These are phyloP conservation scores for Sebastes diaconus DNA, from an alignment of 2,797 vertebrate genomes.

Conservation along the genomic window DNA sequence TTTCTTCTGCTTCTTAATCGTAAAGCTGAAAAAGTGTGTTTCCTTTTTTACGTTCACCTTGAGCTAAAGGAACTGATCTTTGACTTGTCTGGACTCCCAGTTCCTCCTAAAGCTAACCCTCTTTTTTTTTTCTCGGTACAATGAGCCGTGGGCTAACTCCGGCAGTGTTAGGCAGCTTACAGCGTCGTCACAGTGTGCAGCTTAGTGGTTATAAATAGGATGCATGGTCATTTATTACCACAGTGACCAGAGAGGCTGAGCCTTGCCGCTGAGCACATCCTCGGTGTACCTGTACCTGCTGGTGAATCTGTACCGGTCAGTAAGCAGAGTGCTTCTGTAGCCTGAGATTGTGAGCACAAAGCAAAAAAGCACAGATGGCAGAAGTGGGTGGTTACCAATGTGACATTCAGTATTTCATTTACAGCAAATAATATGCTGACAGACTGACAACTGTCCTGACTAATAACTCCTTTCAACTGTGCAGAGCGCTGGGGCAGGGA, in stretches of 20 bases:
- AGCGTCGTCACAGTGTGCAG: slow-evolving; percentile 63
- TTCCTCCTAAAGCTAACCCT: not conserved
- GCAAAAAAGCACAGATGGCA: not conserved
- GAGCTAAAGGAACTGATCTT: not conserved
- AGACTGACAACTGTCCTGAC: slow-evolving; percentile 1
- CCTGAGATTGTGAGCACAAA: not conserved
- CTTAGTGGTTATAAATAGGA: slow-evolving; percentile 86
- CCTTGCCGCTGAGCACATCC: slow-evolving; percentile 45
- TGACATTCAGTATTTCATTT: not conserved
- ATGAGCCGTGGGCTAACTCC: slow-evolving; percentile 54
- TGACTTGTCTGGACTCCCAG: not conserved
- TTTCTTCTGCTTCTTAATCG: not conserved
- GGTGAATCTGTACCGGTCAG: slow-evolving; percentile 13
- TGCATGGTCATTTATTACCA: slow-evolving; percentile 75
- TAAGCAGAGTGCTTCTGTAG: not conserved
- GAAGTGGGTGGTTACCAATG: not conserved
- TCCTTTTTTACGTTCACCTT: not conserved
- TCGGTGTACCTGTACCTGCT: slow-evolving; percentile 42
- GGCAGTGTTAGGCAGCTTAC: slow-evolving; percentile 78
- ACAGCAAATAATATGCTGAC: not conserved
- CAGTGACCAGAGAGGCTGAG: slow-evolving; percentile 56
- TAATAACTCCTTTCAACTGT: not conserved
- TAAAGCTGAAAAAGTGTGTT: not conserved
- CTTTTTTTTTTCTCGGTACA: slow-evolving; percentile 18
- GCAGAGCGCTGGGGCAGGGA: slow-evolving; percentile 4